Conservation (phyloP, 2,888 invertebrate genomes). For the Sipunculus nudus region DNA sequence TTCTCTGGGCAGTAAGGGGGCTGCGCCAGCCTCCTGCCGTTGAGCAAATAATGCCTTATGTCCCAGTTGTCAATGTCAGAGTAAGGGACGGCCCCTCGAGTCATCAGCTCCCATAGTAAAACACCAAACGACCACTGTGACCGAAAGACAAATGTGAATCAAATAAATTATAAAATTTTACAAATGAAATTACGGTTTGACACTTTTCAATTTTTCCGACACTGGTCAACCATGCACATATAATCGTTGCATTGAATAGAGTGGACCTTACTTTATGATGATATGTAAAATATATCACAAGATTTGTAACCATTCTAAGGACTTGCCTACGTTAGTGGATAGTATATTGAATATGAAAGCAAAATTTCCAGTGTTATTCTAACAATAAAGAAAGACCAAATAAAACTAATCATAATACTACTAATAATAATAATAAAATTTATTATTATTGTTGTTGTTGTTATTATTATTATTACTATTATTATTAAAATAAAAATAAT, state of each 20-base stretch:
- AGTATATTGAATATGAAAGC: too few relatives aligned
- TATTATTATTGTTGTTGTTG: not conserved
- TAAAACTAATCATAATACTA: not conserved
- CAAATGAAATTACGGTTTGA: too few relatives aligned
- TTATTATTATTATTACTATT: not conserved
- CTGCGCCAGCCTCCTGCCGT: slow-evolving; percentile 65
- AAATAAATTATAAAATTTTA: too few relatives aligned
- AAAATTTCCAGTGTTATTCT: too few relatives aligned
- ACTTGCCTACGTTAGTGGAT: too few relatives aligned
- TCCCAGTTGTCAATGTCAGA: slow-evolving; percentile 66
- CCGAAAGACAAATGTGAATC: too few relatives aligned
- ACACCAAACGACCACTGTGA: slow-evolving; percentile 68
- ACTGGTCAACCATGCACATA: too few relatives aligned
- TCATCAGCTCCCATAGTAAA: slow-evolving; percentile 68
- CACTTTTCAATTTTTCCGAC: too few relatives aligned
- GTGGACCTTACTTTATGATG: too few relatives aligned
- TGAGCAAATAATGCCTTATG: slow-evolving; percentile 63
- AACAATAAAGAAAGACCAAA: not conserved
- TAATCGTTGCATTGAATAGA: too few relatives aligned
- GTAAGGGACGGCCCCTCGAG: slow-evolving; percentile 67
- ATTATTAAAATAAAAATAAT: not conserved
- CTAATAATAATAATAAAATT: not conserved
- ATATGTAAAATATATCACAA: too few relatives aligned
- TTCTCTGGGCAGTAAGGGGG: slow-evolving; percentile 67
- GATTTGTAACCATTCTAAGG: too few relatives aligned